These are phyloP conservation scores for Betta splendens DNA, from an alignment of 2,797 vertebrate species.

Conservation along the genomic window DNA sequence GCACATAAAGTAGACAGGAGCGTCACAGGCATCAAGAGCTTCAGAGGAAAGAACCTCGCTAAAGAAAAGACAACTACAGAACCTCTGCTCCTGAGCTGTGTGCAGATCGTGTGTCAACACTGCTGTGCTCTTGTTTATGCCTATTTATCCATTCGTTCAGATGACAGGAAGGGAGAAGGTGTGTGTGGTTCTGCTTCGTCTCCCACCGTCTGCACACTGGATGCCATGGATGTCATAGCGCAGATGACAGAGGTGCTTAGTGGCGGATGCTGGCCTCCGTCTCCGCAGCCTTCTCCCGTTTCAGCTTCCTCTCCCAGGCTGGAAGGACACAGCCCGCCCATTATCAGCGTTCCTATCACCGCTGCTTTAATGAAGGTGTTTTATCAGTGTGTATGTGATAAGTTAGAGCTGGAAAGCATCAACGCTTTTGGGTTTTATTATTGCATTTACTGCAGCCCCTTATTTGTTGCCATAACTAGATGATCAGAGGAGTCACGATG, in stretches of 20 bases:
- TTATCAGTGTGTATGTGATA: neutral
- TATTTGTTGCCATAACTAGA: neutral
- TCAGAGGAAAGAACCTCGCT: neutral
- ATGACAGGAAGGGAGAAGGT: slow-evolving; percentile 10
- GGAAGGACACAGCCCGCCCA: slow-evolving; percentile 41
- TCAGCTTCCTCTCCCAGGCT: slow-evolving; percentile 50
- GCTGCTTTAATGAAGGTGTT: slow-evolving; percentile 27
- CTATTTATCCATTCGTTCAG: slow-evolving; percentile 11
- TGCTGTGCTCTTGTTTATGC: slow-evolving; percentile 12
- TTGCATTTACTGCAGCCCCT: too few relatives aligned
- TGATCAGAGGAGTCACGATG: neutral
- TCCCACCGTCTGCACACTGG: slow-evolving; percentile 22
- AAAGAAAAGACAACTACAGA: too few relatives aligned
- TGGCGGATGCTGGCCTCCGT: slow-evolving; percentile 47
- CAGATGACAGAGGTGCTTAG: slow-evolving; percentile 62
- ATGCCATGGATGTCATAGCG: slow-evolving; percentile 54
- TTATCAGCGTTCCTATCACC: slow-evolving; percentile 64
- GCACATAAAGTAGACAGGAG: slow-evolving; percentile 2
- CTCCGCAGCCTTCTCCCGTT: slow-evolving; percentile 62
- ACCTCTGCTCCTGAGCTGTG: too few relatives aligned
- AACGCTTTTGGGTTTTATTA: neutral
- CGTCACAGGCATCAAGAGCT: neutral
- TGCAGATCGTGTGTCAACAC: too few relatives aligned
- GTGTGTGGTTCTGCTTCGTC: slow-evolving; percentile 30
- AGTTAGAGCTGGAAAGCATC: neutral